Evolutionary conservation across 2,888 invertebrate species (phyloP).

Genomic region (Trichogramma evanescens): DNA sequence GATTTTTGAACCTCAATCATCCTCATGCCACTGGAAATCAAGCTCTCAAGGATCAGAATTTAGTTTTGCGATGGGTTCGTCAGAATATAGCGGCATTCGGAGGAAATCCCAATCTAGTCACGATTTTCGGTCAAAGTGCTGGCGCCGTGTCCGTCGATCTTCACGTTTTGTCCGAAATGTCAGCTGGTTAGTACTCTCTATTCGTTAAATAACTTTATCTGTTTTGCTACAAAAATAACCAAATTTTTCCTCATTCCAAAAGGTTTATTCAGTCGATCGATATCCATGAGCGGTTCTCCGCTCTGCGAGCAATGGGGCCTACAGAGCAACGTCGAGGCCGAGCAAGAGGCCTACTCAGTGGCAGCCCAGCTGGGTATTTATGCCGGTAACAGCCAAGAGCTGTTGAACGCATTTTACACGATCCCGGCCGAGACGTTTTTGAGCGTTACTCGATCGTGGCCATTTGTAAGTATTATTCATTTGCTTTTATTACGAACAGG

Average conservation of each 20-base stretch:
- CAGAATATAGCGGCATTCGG: constrained; percentile 42
- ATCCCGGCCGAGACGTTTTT: constrained; percentile 22
- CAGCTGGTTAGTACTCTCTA: constrained; percentile 15
- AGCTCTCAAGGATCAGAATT: constrained; percentile 47
- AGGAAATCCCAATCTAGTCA: constrained; percentile 3
- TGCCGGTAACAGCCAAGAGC: constrained; percentile 17
- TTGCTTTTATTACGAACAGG: background rate
- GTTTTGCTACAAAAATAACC: background rate
- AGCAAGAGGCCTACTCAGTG: constrained; percentile 16
- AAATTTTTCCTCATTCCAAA: background rate
- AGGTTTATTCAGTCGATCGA: constrained; percentile 24
- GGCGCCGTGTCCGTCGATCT: constrained; percentile 39
- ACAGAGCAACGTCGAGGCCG: constrained; percentile 17
- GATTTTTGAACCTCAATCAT: constrained; percentile 22
- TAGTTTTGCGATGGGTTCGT: constrained; percentile 50
- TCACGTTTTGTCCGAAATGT: constrained; percentile 20
- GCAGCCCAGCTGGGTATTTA: constrained; percentile 11
- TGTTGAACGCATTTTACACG: constrained; percentile 22
- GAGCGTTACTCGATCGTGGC: background rate
- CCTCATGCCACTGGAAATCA: constrained; percentile 24
- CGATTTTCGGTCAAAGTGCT: constrained; percentile 52
- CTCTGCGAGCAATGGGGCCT: constrained; percentile 25
- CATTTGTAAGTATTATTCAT: background rate
- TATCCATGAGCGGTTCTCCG: constrained; percentile 27
- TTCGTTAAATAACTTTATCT: background rate